Evolutionary conservation across 2,888 invertebrate species (phyloP).

Genomic region (Micropterix aruncella): DNA sequence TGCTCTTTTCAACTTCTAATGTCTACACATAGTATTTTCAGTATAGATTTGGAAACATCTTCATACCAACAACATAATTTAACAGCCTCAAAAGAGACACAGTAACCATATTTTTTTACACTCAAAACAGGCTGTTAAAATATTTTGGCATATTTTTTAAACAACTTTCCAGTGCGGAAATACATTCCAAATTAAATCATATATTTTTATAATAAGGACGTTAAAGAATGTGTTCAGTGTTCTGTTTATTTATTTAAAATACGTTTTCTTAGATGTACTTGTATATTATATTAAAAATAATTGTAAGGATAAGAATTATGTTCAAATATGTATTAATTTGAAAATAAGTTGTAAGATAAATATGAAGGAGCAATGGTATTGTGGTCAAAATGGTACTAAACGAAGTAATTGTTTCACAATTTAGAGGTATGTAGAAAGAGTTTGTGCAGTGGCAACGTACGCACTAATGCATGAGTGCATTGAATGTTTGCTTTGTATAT

Average conservation of each 20-base stretch:
- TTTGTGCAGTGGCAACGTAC: no score
- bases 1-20: no score
- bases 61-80: no score
- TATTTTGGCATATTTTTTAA: not conserved
- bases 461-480: no score
- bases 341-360: not conserved
- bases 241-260: not conserved
- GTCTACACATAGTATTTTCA: no score
- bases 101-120: no score
- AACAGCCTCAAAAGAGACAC: no score
- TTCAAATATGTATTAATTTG: not conserved
- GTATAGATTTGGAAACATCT: no score
- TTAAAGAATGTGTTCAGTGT: not conserved
- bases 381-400: not conserved
- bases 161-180: not conserved
- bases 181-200: not conserved
- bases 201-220: not conserved
- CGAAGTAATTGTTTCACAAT: no score
- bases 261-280: not conserved
- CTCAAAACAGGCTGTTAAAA: not conserved
- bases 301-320: no score
- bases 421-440: no score
- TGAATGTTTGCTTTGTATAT: not conserved
- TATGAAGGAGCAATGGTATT: not conserved
- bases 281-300: no score